A percentile compares a stretch with the other conserved stretches of the same genome.
phyloP scores from a whole-genome alignment of 2,113 vertebrate genomes.

The Numenius arquata region DNA sequence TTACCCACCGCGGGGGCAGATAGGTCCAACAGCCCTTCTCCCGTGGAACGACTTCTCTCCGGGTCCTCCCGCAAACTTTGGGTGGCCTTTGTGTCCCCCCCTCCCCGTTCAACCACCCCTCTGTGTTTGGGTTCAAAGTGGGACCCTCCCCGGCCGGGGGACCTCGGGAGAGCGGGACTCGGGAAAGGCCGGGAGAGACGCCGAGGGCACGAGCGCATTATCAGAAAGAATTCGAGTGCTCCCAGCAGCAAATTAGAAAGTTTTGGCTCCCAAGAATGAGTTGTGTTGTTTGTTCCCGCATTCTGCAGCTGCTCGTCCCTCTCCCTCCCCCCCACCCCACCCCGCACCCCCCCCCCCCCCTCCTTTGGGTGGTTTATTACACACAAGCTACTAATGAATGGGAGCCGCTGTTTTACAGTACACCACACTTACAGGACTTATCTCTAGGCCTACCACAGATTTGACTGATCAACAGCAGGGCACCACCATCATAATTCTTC shows the following conservation, averaged over 20 bases:
- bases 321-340: neutral
- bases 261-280: slow-evolving; percentile 83
- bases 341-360: slow-evolving; percentile 1
- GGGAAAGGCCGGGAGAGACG: neutral
- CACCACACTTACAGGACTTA: slow-evolving; percentile 83
- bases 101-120: slow-evolving; percentile 6
- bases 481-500: slow-evolving; percentile 84
- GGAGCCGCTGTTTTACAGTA: slow-evolving; percentile 84
- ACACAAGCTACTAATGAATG: slow-evolving; percentile 82
- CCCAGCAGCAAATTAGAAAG: slow-evolving; percentile 77
- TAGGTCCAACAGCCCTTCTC: neutral
- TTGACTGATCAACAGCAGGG: slow-evolving; percentile 82
- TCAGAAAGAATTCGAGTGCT: slow-evolving; percentile 78
- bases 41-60: neutral
- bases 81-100: neutral
- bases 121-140: slow-evolving; percentile 68
- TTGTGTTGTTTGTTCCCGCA: slow-evolving; percentile 79
- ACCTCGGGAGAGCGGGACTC: slow-evolving; percentile 49
- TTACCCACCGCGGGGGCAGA: neutral
- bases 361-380: slow-evolving; percentile 80
- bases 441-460: slow-evolving; percentile 82
- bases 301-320: slow-evolving; percentile 80
- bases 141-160: slow-evolving; percentile 59
- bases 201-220: slow-evolving; percentile 64
- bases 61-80: neutral